Evolutionary conservation across 2,888 invertebrate genomes (phyloP).

Genomic region (Polydrusus tereticollis): DNA sequence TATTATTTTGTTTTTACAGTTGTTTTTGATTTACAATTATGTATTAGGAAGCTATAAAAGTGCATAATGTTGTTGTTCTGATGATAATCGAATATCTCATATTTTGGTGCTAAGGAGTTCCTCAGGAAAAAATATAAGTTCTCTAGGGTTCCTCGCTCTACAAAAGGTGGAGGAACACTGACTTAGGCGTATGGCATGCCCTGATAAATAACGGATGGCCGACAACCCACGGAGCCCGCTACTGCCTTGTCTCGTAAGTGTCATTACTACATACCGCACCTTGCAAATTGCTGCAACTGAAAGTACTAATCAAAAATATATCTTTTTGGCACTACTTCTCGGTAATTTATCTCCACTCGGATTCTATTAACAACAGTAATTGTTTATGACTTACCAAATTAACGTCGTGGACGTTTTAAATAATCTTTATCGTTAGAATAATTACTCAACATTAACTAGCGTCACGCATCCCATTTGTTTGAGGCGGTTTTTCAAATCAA

Average conservation of each 20-base stretch:
- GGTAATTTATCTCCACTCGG: conserved; percentile 24
- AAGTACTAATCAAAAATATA: conserved; percentile 31
- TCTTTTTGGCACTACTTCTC: conserved; percentile 36
- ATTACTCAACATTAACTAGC: conserved; percentile 33
- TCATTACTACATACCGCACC: background rate
- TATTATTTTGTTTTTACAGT: too few relatives aligned
- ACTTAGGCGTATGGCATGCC: too few relatives aligned
- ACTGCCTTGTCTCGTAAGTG: too few relatives aligned
- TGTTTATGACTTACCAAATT: conserved; percentile 43
- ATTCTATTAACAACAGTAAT: conserved; percentile 38
- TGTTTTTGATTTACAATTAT: too few relatives aligned
- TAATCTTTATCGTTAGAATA: conserved; percentile 30
- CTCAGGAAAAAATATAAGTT: too few relatives aligned
- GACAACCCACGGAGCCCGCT: background rate
- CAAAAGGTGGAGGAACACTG: too few relatives aligned
- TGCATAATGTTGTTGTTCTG: too few relatives aligned
- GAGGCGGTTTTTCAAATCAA: conserved; percentile 1
- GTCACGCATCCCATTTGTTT: conserved; percentile 35
- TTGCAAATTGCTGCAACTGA: background rate
- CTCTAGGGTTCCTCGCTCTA: too few relatives aligned
- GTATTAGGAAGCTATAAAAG: too few relatives aligned
- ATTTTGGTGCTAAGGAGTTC: too few relatives aligned
- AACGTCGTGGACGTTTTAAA: conserved; percentile 35
- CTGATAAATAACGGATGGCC: too few relatives aligned
- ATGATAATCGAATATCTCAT: too few relatives aligned